phyloP scores from a whole-genome alignment of 2,113 vertebrate genomes.

The Sorex araneus region DNA sequence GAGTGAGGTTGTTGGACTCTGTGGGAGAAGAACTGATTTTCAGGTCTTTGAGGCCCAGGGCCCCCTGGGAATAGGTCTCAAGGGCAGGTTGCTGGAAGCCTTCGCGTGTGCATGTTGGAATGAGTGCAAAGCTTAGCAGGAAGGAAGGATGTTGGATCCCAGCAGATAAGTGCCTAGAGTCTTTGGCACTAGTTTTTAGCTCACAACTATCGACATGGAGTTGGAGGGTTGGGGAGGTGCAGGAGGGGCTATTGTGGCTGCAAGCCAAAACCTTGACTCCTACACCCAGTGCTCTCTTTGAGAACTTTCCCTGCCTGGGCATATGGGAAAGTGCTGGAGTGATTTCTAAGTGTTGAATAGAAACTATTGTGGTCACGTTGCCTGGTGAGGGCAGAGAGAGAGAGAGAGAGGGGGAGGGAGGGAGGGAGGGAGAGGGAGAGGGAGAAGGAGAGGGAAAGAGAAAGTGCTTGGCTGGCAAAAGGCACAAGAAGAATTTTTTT shows the following conservation, averaged over 20 bases:
- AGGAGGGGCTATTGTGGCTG: neutral
- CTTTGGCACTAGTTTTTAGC: neutral
- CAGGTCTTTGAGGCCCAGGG: neutral
- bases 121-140: slow-evolving; percentile 12
- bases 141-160: neutral
- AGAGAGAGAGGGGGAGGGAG: neutral
- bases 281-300: slow-evolving; percentile 5
- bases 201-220: neutral
- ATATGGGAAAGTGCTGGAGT: slow-evolving; percentile 53
- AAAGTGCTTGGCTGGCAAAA: slow-evolving; percentile 63
- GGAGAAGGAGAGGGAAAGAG: neutral
- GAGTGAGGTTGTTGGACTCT: neutral
- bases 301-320: slow-evolving; percentile 7
- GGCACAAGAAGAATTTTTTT: slow-evolving; percentile 44
- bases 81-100: neutral
- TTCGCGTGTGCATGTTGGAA: neutral
- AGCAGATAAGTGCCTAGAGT: too few relatives aligned
- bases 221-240: neutral
- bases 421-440: neutral
- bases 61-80: neutral
- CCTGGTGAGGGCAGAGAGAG: slow-evolving; percentile 21
- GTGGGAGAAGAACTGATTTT: slow-evolving; percentile 19
- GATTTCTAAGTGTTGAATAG: slow-evolving; percentile 51
- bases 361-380: slow-evolving; percentile 38
- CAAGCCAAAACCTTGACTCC: slow-evolving; percentile 7